These are phyloP conservation scores for Hemicordylus capensis DNA, from an alignment of 2,113 vertebrate genomes.

Conservation along the genomic window DNA sequence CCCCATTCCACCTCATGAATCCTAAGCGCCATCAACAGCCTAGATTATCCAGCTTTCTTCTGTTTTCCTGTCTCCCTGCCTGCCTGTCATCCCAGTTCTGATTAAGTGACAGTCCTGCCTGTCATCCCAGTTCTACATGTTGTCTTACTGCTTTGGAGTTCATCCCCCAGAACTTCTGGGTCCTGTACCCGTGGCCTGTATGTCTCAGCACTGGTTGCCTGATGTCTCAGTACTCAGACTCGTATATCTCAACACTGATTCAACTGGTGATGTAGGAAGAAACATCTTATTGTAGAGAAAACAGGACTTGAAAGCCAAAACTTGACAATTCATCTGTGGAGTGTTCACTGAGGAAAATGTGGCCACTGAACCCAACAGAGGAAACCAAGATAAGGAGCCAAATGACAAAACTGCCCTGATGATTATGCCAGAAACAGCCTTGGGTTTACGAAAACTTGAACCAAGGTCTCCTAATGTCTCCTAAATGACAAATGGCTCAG, in stretches of 20 bases:
- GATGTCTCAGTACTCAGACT: no score
- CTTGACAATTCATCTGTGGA: background rate
- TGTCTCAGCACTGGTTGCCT: no score
- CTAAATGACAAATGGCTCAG: background rate
- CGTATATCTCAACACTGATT: no score
- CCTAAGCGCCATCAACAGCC: background rate
- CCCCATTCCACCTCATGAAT: no score
- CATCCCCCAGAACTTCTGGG: no score
- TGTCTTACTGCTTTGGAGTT: no score
- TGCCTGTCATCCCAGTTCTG: background rate
- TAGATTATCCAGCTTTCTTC: background rate
- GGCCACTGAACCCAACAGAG: background rate
- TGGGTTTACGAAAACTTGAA: background rate
- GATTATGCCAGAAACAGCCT: background rate
- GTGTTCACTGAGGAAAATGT: no score
- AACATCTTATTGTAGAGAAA: no score
- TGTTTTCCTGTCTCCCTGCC: background rate
- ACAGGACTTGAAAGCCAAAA: no score
- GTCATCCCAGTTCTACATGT: background rate
- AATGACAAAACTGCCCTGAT: background rate
- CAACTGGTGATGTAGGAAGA: no score
- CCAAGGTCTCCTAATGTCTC: background rate
- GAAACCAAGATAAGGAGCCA: background rate
- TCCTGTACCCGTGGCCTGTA: no score
- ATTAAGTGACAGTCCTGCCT: no score